Percentiles rank a stretch among this genome's conserved stretches.
Conservation (phyloP, 2,113 vertebrate species). For the Poeciliopsis retropinna region DNA sequence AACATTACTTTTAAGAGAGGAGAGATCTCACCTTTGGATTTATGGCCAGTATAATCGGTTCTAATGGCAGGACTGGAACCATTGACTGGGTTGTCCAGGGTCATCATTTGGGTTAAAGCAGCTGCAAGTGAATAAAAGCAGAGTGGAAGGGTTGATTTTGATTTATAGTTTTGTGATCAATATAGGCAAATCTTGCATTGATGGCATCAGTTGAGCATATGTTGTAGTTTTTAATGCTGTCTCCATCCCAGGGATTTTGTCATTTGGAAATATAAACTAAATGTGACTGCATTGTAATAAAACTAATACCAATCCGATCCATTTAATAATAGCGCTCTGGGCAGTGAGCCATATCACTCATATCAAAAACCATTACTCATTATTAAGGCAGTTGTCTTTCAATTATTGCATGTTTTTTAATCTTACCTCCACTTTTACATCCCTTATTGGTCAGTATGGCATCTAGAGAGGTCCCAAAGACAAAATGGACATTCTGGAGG, state of each 20-base stretch:
- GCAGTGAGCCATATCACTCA: not conserved
- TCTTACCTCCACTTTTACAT: conserved; percentile 86
- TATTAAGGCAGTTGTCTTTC: not conserved
- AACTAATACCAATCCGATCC: too few species aligned
- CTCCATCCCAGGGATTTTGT: not conserved
- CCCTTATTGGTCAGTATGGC: conserved; percentile 94
- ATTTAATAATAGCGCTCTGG: not conserved
- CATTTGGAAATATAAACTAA: not conserved
- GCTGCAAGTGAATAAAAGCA: conserved; percentile 50
- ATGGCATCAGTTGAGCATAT: not conserved
- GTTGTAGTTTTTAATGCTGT: not conserved
- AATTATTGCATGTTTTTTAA: not conserved
- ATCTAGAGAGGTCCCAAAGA: conserved; percentile 93
- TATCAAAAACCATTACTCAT: not conserved
- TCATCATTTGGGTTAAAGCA: conserved; percentile 84
- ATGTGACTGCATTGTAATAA: not conserved
- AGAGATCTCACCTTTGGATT: conserved; percentile 84
- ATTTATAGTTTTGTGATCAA: not conserved
- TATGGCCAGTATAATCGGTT: conserved; percentile 92
- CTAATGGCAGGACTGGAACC: conserved; percentile 94
- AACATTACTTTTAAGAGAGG: not conserved
- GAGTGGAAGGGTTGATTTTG: conserved; percentile 6
- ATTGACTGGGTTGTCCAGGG: conserved; percentile 90
- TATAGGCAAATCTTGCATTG: not conserved
- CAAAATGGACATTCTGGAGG: conserved; percentile 96